Conservation (phyloP, 2,113 vertebrate genomes). For the Otocyon megalotis region DNA sequence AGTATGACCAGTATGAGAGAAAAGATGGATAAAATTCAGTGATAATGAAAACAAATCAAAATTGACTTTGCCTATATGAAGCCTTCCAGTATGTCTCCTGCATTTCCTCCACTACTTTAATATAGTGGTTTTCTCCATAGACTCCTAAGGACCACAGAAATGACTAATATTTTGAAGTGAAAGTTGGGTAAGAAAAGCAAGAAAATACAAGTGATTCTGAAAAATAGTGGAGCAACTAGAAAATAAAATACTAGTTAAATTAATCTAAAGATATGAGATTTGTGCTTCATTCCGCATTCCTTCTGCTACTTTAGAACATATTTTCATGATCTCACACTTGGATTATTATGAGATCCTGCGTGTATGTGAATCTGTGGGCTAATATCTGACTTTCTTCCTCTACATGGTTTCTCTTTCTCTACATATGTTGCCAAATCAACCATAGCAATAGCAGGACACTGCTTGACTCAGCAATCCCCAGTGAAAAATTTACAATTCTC, state of each 20-base stretch:
- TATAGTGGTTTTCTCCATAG: background rate
- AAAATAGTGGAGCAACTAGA: background rate
- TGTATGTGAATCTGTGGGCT: background rate
- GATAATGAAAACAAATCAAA: background rate
- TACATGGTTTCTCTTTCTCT: background rate
- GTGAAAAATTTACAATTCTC: background rate
- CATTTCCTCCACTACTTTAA: background rate
- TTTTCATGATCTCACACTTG: background rate
- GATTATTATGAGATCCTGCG: background rate
- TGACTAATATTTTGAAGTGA: background rate
- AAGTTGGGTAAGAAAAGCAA: background rate
- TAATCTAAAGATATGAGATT: background rate
- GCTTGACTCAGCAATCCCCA: background rate
- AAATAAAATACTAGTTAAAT: background rate
- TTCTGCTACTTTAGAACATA: background rate
- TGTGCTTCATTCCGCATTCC: background rate
- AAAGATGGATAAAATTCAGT: background rate
- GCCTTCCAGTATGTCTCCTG: background rate
- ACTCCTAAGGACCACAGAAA: background rate
- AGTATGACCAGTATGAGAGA: too few species aligned
- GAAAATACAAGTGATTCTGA: background rate
- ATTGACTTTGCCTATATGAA: background rate
- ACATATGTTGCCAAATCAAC: background rate
- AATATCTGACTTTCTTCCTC: background rate
- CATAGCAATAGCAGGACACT: background rate